Percentiles rank a stretch among this genome's conserved stretches.
These are phyloP conservation scores for Xanthorhoe designata DNA, from an alignment of 2,888 invertebrate genomes.

Conservation along the genomic window DNA sequence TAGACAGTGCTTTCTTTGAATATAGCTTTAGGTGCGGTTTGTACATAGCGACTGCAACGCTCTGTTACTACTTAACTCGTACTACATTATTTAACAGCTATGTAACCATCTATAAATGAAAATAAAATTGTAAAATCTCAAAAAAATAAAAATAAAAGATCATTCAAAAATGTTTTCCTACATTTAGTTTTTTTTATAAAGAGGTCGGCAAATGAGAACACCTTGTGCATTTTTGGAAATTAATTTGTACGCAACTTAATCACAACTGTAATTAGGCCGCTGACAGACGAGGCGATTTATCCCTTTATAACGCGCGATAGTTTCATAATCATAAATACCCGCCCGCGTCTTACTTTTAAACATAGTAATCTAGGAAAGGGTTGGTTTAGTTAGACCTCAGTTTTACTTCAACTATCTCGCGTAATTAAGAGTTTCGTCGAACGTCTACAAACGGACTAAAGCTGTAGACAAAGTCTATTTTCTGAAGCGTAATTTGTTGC, in stretches of 20 bases:
- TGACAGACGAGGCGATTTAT: slow-evolving; percentile 14
- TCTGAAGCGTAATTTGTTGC: slow-evolving; percentile 13
- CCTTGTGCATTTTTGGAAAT: slow-evolving; percentile 45
- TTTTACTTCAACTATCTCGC: slow-evolving; percentile 2
- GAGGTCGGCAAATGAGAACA: slow-evolving; percentile 44
- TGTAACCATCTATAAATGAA: slow-evolving; percentile 46
- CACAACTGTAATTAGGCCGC: slow-evolving; percentile 44
- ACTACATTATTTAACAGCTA: slow-evolving; percentile 65
- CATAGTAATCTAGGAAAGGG: not conserved
- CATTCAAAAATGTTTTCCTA: slow-evolving; percentile 52
- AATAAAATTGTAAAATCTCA: slow-evolving; percentile 58
- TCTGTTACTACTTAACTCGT: slow-evolving; percentile 58
- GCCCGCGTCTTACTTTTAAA: not conserved
- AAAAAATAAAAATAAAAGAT: slow-evolving; percentile 56
- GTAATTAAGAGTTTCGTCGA: slow-evolving; percentile 10
- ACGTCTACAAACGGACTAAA: slow-evolving; percentile 14
- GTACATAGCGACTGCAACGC: slow-evolving; percentile 52
- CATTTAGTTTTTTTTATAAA: slow-evolving; percentile 39
- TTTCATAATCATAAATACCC: not conserved
- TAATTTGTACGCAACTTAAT: slow-evolving; percentile 50
- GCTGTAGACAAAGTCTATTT: slow-evolving; percentile 20
- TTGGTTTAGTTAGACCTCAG: not conserved
- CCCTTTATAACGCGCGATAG: not conserved
- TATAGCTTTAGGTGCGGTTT: slow-evolving; percentile 35
- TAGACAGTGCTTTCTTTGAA: slow-evolving; percentile 28